Evolutionary conservation across 1,140 invertebrate species (phyloP).

Genomic region (Hesperophylax magnus): DNA sequence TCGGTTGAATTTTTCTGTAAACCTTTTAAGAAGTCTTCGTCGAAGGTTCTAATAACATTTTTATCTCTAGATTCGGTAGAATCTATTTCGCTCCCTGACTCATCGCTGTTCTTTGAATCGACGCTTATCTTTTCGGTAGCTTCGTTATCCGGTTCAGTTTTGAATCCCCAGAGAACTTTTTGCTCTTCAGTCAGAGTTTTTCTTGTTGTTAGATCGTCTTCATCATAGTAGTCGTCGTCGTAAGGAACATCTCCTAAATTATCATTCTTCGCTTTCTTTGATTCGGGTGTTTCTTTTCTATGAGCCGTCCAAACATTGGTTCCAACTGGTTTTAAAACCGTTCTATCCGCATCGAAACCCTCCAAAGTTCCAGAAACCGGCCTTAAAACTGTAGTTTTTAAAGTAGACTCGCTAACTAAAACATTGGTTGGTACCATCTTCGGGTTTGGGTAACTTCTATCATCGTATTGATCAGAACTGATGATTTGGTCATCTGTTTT

Average conservation of each 20-base stretch:
- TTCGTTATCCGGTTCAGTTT: background rate
- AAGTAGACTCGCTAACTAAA: background rate
- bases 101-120: background rate
- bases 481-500: constrained; percentile 43
- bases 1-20: constrained; percentile 25
- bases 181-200: background rate
- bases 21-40: constrained; percentile 35
- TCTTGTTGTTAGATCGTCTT: constrained; percentile 46
- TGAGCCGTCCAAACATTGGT: constrained; percentile 50
- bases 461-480: constrained; percentile 24
- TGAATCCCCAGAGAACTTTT: constrained; percentile 4
- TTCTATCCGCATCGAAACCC: constrained; percentile 17
- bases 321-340: constrained; percentile 41
- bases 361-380: constrained; percentile 39
- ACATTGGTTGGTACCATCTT: constrained; percentile 26
- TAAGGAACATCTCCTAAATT: constrained; percentile 51
- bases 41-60: constrained; percentile 29
- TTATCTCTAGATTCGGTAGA: background rate
- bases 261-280: constrained; percentile 35
- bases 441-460: constrained; percentile 14
- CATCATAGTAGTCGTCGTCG: constrained; percentile 52
- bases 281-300: constrained; percentile 18
- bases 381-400: constrained; percentile 45
- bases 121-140: background rate
- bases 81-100: background rate